A percentile compares a stretch with the other conserved stretches of the same genome.
These are phyloP conservation scores for Manis crassicaudata DNA, from an alignment of 2,797 vertebrate genomes.

Conservation along the genomic window DNA sequence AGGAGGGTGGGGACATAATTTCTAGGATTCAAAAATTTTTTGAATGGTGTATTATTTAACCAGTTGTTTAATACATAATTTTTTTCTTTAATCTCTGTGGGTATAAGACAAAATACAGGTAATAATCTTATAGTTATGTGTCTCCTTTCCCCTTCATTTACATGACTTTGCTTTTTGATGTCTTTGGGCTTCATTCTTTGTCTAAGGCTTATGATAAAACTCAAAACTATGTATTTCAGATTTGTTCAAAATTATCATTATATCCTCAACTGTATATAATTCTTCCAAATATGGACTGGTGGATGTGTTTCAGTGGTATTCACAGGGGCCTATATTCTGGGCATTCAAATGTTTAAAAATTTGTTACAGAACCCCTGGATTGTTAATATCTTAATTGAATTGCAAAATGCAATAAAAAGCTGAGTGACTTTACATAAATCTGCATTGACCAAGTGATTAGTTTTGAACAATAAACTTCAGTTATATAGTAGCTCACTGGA, in stretches of 20 bases:
- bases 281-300: not conserved
- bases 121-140: not conserved
- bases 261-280: not conserved
- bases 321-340: not conserved
- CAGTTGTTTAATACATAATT: not conserved
- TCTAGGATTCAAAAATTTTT: not conserved
- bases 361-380: not conserved
- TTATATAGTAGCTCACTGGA: not conserved
- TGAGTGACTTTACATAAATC: not conserved
- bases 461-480: not conserved
- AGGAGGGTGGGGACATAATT: not conserved
- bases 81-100: not conserved
- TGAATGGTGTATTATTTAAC: not conserved
- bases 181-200: slow-evolving; percentile 26
- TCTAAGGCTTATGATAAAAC: not conserved
- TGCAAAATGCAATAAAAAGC: not conserved
- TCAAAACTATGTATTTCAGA: not conserved
- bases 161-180: not conserved
- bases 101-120: not conserved
- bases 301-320: slow-evolving; percentile 17
- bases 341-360: not conserved
- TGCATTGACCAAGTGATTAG: not conserved
- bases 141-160: not conserved
- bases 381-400: slow-evolving; percentile 27
- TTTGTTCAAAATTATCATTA: not conserved